Evolutionary conservation across 2,797 vertebrate genomes (phyloP).

Genomic region (Tragelaphus oryx): DNA sequence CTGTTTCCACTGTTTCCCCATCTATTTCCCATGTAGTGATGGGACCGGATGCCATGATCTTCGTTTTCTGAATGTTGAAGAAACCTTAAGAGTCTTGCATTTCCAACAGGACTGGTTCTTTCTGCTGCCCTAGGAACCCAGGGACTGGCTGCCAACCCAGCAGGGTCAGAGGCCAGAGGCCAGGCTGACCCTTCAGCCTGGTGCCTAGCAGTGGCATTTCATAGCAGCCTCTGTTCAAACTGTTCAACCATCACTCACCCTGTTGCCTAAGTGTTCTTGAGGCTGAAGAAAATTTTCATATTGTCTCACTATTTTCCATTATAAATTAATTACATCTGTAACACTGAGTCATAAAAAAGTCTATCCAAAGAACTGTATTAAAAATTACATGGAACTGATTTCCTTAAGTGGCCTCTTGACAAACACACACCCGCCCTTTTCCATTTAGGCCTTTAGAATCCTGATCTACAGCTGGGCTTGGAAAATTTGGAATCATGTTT

Average conservation of each 20-base stretch:
- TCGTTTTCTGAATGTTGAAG: background rate
- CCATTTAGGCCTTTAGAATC: constrained; percentile 66
- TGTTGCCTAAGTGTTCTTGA: constrained; percentile 29
- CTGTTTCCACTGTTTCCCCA: too few relatives aligned
- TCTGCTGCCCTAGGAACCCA: background rate
- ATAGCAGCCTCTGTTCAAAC: constrained; percentile 28
- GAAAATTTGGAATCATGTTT: constrained; percentile 65
- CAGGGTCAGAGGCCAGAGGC: background rate
- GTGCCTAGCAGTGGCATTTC: background rate
- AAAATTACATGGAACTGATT: constrained; percentile 67
- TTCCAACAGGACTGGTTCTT: background rate
- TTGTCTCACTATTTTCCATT: constrained; percentile 68
- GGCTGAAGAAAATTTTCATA: constrained; percentile 59
- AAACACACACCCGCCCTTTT: constrained; percentile 62
- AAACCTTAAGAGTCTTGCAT: background rate
- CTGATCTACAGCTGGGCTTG: constrained; percentile 58
- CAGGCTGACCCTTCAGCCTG: background rate
- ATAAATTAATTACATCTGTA: constrained; percentile 73
- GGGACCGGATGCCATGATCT: too few relatives aligned
- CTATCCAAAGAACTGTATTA: constrained; percentile 65
- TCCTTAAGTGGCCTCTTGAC: constrained; percentile 64
- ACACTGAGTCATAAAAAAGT: constrained; percentile 64
- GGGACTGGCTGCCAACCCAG: background rate
- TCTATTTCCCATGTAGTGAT: too few relatives aligned
- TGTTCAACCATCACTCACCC: constrained; percentile 38